Base-by-base conservation (phyloP, 2,888 invertebrate genomes). In the Andrena minutula region DNA sequence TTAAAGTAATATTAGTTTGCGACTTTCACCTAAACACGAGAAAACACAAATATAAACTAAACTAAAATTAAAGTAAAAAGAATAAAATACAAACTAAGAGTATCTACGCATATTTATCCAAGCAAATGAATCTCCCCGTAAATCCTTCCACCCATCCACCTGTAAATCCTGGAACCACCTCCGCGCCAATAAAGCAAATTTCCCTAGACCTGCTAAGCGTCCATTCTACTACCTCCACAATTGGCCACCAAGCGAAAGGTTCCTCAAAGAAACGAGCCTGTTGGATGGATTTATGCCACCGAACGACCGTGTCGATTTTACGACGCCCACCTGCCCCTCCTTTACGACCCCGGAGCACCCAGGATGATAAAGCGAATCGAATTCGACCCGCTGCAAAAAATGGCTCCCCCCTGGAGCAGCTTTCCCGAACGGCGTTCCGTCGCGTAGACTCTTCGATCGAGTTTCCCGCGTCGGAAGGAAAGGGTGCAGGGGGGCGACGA, bases 221-320 rank as follows among this genome's bases (percentile, higher is more conserved):
- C 41, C 16, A 41, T 41, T 41, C 41, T 41, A 41, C 16, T 41
- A 41, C 41, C 41, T 16, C 41, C 20, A 56, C 20, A 23, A 56
- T 56, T 23, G 23, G 23, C 23, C 23, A 23, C 23, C 64, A 79
- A 64, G 16, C 61, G 32, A 47, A 58, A 64, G 35, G 12, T 26
- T 20, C 26, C 6, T 12, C 32, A 5, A 65, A 81, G 72, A 26
- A 81, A 66, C 61, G 35, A 28, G 7, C 12, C 35, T 16, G 49
- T 49, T 47, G 58, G 56, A 65, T 60, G 75, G 73, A 84, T 84
- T 73, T 75, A 61, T 56, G 75, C 49, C 47, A 49, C 20, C 20
- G 12, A 8, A 26, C 28, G 26, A 53, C 41, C 41, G 53, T 26
- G 63, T 30, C 63, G 41, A 23, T 30, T 76, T 76, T 79, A 65